phyloP scores from a whole-genome alignment of 1,140 invertebrate genomes.

The Nebria ingens region DNA sequence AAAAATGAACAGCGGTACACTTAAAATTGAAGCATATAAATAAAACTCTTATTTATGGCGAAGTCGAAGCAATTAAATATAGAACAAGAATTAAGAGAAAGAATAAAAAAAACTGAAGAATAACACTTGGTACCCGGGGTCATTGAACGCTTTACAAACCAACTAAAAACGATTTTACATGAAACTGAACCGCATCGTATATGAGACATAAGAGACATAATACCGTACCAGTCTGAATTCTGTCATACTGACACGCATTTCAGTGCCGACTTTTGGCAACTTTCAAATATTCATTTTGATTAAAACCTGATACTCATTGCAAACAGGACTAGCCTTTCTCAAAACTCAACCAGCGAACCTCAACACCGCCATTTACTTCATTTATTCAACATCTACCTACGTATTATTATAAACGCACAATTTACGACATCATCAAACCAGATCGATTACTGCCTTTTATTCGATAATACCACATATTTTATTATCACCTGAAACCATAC shows the following conservation, averaged over 20 bases:
- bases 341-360: background rate
- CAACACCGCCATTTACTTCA: too few relatives aligned
- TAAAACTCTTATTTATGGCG: background rate
- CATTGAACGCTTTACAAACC: background rate
- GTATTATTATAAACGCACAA: too few relatives aligned
- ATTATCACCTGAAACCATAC: too few relatives aligned
- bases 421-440: too few relatives aligned
- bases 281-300: background rate
- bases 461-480: too few relatives aligned
- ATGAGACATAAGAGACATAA: background rate
- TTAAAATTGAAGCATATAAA: too few relatives aligned
- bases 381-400: too few relatives aligned
- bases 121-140: background rate
- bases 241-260: background rate
- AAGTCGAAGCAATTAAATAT: background rate
- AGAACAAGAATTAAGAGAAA: background rate
- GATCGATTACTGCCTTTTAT: too few relatives aligned
- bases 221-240: background rate
- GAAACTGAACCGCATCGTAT: background rate
- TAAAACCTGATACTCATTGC: background rate
- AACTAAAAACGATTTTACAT: background rate
- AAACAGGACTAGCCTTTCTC: background rate
- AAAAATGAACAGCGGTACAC: too few relatives aligned
- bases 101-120: background rate
- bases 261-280: background rate